Evolutionary conservation across 1,140 invertebrate species (phyloP).

Genomic region (Parasteatoda tepidariorum): DNA sequence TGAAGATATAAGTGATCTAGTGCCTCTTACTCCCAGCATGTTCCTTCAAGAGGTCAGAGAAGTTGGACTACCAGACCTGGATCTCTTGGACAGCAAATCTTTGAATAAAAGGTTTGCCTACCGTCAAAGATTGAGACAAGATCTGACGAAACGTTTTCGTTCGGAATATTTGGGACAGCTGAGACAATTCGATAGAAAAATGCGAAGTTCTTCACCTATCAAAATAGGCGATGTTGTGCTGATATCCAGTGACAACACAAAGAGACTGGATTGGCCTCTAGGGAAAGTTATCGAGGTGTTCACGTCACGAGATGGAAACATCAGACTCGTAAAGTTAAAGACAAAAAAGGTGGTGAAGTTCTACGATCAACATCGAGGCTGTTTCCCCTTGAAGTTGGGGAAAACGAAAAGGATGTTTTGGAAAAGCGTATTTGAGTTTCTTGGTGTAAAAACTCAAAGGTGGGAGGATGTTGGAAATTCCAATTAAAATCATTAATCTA

Average conservation of each 20-base stretch:
- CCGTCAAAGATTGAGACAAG: background rate
- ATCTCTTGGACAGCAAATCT: background rate
- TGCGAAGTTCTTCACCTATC: background rate
- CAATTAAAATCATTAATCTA: no score
- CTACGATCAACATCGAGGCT: background rate
- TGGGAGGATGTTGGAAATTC: no score
- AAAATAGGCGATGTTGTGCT: background rate
- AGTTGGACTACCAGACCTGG: background rate
- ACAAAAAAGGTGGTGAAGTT: background rate
- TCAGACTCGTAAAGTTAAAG: background rate
- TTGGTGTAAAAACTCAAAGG: no score
- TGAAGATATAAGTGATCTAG: constrained; percentile 36
- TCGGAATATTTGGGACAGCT: constrained; percentile 4
- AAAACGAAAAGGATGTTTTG: no score
- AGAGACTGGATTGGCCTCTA: background rate
- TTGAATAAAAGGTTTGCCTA: background rate
- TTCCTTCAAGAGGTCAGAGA: constrained; percentile 5
- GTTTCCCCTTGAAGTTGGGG: no score
- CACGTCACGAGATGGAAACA: background rate
- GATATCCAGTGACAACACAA: background rate
- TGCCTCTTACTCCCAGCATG: background rate
- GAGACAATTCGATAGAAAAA: background rate
- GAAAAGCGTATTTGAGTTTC: no score
- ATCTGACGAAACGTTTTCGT: background rate
- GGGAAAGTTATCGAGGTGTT: background rate